These are phyloP conservation scores for Dioctria rufipes DNA, from an alignment of 2,888 invertebrate species.

Conservation along the genomic window DNA sequence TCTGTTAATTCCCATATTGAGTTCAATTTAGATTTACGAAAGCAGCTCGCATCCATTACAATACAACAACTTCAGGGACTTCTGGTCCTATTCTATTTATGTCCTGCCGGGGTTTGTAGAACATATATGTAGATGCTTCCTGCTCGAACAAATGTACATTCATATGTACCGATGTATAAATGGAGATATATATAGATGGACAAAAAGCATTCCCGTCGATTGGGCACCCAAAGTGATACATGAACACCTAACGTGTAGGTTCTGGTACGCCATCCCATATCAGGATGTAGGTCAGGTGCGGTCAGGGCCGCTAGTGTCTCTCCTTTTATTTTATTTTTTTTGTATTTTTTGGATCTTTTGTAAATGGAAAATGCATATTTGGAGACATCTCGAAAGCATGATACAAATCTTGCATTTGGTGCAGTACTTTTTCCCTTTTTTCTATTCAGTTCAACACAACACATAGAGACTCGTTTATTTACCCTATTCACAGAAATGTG, in stretches of 20 bases:
- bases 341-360: conserved; percentile 21
- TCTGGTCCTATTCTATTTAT: too few relatives aligned
- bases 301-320: conserved; percentile 18
- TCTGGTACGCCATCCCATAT: conserved; percentile 28
- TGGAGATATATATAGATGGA: background rate
- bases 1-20: background rate
- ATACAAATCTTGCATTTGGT: conserved; percentile 22
- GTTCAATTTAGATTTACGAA: conserved; percentile 18
- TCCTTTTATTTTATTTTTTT: too few relatives aligned
- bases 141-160: too few relatives aligned
- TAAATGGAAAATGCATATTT: background rate
- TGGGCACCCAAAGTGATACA: conserved; percentile 29
- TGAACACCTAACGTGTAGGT: conserved; percentile 22
- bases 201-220: conserved; percentile 10
- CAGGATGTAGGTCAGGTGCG: conserved; percentile 43
- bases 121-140: too few relatives aligned
- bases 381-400: conserved; percentile 10
- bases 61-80: conserved; percentile 15
- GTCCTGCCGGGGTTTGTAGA: too few relatives aligned
- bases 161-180: background rate
- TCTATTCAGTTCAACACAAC: conserved; percentile 18
- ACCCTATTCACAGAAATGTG: too few relatives aligned
- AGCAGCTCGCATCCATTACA: conserved; percentile 19
- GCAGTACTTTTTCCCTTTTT: background rate
- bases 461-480: too few relatives aligned